These are phyloP conservation scores for Tupaia chinensis DNA, from an alignment of 2,113 vertebrate genomes.

Conservation along the genomic window DNA sequence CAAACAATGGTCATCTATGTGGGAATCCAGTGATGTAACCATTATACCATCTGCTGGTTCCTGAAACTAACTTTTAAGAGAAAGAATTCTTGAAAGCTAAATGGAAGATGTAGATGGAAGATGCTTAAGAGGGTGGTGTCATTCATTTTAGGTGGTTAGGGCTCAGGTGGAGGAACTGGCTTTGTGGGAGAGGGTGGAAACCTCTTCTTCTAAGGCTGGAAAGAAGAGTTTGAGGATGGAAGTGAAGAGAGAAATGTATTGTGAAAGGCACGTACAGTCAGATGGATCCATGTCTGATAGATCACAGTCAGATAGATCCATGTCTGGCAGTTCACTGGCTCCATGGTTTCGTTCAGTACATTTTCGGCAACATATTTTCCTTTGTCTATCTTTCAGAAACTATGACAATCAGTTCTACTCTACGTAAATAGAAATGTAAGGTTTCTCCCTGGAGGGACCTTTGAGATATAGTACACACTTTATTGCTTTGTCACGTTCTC, in stretches of 20 bases:
- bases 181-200: not conserved
- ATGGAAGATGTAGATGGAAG: not conserved
- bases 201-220: not conserved
- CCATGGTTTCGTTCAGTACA: not conserved
- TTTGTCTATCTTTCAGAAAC: not conserved
- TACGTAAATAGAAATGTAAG: conserved; percentile 38
- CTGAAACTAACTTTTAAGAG: not conserved
- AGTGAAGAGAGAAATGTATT: not conserved
- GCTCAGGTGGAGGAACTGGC: not conserved
- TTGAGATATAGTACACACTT: not conserved
- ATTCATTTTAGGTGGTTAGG: no score
- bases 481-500: not conserved
- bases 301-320: no score
- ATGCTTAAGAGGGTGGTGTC: not conserved
- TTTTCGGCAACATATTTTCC: not conserved
- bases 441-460: not conserved
- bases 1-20: no score
- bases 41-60: no score
- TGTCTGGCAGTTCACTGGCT: not conserved
- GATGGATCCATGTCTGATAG: no score
- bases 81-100: not conserved
- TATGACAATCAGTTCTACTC: not conserved
- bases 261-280: not conserved
- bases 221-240: not conserved
- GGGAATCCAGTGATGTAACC: no score